These are phyloP conservation scores for Drosophila tripunctata DNA, from an alignment of 2,888 invertebrate species.

Conservation along the genomic window DNA sequence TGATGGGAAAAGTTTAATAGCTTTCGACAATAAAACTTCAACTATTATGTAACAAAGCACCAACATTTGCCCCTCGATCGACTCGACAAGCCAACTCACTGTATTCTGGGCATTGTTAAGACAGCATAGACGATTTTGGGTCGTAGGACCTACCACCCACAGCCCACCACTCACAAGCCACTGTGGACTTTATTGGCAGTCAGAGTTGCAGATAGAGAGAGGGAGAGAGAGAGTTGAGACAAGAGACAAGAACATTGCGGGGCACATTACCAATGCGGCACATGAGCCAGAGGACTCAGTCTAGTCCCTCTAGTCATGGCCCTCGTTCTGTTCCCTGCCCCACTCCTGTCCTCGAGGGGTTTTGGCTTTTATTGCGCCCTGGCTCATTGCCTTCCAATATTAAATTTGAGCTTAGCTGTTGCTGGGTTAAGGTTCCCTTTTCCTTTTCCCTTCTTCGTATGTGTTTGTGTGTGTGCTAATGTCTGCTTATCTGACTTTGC, in stretches of 20 bases:
- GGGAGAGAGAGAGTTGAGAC: constrained; percentile 41
- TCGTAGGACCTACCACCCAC: no score
- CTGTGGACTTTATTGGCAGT: constrained; percentile 61
- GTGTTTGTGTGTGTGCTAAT: constrained; percentile 22
- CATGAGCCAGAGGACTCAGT: constrained; percentile 23
- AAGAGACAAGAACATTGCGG: constrained; percentile 18
- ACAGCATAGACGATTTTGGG: constrained; percentile 9
- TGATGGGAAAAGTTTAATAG: constrained; percentile 82
- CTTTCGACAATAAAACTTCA: constrained; percentile 81
- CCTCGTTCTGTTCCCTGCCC: not conserved
- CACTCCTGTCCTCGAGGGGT: constrained; percentile 37
- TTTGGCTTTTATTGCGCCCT: constrained; percentile 71
- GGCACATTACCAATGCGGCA: constrained; percentile 24
- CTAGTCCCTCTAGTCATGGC: constrained; percentile 9
- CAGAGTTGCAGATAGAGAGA: constrained; percentile 35
- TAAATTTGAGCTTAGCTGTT: constrained; percentile 69
- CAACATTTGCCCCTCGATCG: constrained; percentile 71
- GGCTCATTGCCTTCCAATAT: constrained; percentile 79
- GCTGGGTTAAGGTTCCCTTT: constrained; percentile 64
- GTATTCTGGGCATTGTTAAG: constrained; percentile 24
- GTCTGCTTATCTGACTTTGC: constrained; percentile 66
- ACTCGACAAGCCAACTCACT: constrained; percentile 20
- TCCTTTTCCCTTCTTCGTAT: not conserved
- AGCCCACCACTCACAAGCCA: not conserved
- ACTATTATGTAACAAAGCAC: constrained; percentile 76